Base-by-base conservation (phyloP, 2,797 vertebrate genomes). In the Urophycis tenuis region DNA sequence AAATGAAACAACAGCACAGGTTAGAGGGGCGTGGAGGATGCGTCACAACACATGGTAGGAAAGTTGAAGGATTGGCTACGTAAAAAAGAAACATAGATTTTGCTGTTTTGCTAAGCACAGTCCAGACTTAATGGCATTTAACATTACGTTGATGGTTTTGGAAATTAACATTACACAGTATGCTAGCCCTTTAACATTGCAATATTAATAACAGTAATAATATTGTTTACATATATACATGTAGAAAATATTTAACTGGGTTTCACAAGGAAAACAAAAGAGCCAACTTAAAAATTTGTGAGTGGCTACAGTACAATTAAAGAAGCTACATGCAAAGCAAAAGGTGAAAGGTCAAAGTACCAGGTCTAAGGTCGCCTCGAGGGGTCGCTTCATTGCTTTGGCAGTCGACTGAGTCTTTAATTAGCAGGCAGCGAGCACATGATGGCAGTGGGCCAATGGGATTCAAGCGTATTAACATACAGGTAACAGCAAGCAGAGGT, bases 391-490 rank as follows among this genome's bases (percentile, higher is more conserved):
- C 98, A 99, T 97, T 97, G 97, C 97, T 99, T 99, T 99, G 97
- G 96, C 96, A 98, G 97, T 99, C 97, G 98, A 99, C 97, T 99
- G 98, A 99, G 97, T 99, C 98, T 99, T 95, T n/a, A n/a, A 98
- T 95, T 97, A 98, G 97, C 96, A 97, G 97, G 96, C 97, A 98
- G 97, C 95, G 97, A 99, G 96, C 97, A 99, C 97, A 99, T 99
- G 98, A 99, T 98, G 97, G 96, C 97, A 98, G 96, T 96, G 97
- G 97, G 97, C 98, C 97, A 99, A 99, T 99, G 98, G 97, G 96
- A 96, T 95, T 99, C 97, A 99, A 99, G 98, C 97, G 97, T 98
- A 98, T 99, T 99, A 99, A 99, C 98, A 99, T 98, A 99, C 97
- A 99, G 97, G 97, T 98, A 99, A 99, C 97, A 98, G 98, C 98